Evolutionary conservation across 2,797 vertebrate genomes (phyloP).

Genomic region (Nyctalus aviator): DNA sequence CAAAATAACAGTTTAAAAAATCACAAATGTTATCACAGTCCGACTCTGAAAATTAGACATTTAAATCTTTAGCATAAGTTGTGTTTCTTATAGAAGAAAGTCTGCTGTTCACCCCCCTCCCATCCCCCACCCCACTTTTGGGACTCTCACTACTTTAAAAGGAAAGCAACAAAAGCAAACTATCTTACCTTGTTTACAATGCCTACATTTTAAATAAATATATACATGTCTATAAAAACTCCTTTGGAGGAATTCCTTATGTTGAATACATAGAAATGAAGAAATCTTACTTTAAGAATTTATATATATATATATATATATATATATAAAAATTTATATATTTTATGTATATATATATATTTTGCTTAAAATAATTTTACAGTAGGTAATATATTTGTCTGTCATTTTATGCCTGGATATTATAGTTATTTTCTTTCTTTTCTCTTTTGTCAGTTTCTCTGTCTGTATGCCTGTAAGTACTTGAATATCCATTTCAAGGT

Average conservation of each 20-base stretch:
- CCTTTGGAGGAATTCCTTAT: constrained; percentile 12
- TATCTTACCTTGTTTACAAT: background rate
- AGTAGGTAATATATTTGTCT: background rate
- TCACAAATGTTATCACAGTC: constrained; percentile 6
- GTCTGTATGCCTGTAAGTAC: background rate
- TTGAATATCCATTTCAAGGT: constrained; percentile 33
- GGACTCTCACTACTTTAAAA: background rate
- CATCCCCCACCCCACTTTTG: background rate
- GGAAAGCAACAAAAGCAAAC: constrained; percentile 28
- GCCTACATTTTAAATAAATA: constrained; percentile 9
- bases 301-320: background rate
- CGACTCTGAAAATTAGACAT: background rate
- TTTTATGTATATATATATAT: too few species aligned
- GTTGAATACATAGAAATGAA: background rate
- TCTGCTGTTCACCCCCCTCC: background rate
- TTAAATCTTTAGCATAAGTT: constrained; percentile 40
- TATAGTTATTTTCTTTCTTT: background rate
- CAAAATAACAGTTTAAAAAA: constrained; percentile 18
- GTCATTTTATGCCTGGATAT: background rate
- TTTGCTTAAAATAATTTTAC: background rate
- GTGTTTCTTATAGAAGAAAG: constrained; percentile 15
- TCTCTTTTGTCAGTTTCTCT: background rate
- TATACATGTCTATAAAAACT: constrained; percentile 1
- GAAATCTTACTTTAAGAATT: constrained; percentile 36
- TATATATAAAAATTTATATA: background rate